Percentiles rank a stretch among this genome's conserved stretches.
Conservation (phyloP, 2,888 invertebrate genomes). For the Sthenelais limicola region DNA sequence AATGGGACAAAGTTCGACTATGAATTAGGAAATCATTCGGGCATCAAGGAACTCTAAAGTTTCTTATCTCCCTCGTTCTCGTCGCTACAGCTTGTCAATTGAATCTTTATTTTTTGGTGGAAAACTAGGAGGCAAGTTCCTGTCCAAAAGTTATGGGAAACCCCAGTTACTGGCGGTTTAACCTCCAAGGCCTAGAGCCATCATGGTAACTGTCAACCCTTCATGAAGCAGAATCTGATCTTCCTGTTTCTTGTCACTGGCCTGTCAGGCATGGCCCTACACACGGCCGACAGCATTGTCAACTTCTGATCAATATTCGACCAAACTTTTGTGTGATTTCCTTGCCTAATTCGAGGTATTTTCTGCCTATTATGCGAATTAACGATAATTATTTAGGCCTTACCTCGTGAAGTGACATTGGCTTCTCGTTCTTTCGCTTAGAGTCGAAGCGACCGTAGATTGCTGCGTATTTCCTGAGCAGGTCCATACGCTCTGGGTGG, state of each 20-base stretch:
- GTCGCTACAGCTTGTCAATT: too few species aligned
- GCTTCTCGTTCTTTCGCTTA: conserved; percentile 95
- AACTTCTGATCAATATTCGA: conserved; percentile 17
- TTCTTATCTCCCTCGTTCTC: too few species aligned
- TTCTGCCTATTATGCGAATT: too few species aligned
- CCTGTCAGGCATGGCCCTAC: background rate
- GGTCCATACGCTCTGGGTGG: conserved; percentile 89
- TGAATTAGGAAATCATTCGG: too few species aligned
- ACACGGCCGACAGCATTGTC: background rate
- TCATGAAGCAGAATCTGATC: conserved; percentile 6
- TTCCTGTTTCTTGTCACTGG: conserved; percentile 10
- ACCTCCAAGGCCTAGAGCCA: conserved; percentile 4
- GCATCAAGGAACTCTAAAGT: too few species aligned
- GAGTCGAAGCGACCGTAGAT: conserved; percentile 99
- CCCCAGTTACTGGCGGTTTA: background rate
- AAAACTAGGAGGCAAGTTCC: conserved; percentile 18
- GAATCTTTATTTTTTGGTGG: too few species aligned
- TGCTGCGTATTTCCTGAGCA: conserved; percentile 86
- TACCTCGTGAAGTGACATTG: conserved; percentile 95
- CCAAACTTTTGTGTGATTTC: conserved; percentile 1
- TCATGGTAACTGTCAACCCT: background rate
- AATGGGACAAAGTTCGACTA: too few species aligned
- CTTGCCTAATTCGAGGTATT: too few species aligned
- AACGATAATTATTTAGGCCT: conserved; percentile 46
- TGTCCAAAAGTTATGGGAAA: conserved; percentile 15